Conservation (phyloP, 2,888 invertebrate genomes). For the Acanthopleura granulata region DNA sequence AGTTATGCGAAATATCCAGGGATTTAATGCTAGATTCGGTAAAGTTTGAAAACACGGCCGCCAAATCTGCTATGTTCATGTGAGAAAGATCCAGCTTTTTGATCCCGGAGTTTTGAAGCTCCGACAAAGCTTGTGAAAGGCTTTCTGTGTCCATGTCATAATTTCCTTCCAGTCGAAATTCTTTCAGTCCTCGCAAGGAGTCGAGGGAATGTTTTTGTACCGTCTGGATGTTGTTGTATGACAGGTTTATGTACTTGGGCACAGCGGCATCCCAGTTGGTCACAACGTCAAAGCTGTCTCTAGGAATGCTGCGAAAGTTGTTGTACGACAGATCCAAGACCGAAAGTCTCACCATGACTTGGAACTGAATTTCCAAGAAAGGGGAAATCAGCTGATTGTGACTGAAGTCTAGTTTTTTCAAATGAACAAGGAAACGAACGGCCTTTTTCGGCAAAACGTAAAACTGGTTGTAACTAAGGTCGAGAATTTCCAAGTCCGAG, state of each 20-base stretch:
- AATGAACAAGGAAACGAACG: conserved; percentile 35
- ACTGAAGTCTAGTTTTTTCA: conserved; percentile 44
- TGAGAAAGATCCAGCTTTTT: conserved; percentile 32
- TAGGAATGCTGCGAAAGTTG: conserved; percentile 35
- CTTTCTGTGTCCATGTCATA: conserved; percentile 28
- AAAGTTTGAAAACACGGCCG: conserved; percentile 34
- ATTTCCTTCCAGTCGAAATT: conserved; percentile 46
- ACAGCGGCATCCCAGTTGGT: conserved; percentile 39
- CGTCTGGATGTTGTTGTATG: conserved; percentile 41
- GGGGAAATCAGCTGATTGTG: conserved; percentile 41
- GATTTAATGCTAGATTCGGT: conserved; percentile 35
- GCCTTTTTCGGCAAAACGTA: conserved; percentile 34
- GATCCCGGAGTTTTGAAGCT: conserved; percentile 39
- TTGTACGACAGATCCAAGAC: conserved; percentile 51
- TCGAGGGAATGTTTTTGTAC: conserved; percentile 38
- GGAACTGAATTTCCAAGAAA: conserved; percentile 41
- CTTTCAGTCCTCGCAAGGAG: conserved; percentile 35
- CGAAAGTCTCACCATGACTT: conserved; percentile 41
- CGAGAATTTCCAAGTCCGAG: conserved; percentile 38
- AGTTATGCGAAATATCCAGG: conserved; percentile 42
- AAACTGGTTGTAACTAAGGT: conserved; percentile 45
- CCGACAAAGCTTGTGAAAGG: conserved; percentile 32
- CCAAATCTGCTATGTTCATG: conserved; percentile 33
- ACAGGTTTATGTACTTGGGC: conserved; percentile 40
- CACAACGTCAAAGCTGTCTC: conserved; percentile 39